phyloP scores from a whole-genome alignment of 2,888 invertebrate genomes.

The Cremastinae sp. region DNA sequence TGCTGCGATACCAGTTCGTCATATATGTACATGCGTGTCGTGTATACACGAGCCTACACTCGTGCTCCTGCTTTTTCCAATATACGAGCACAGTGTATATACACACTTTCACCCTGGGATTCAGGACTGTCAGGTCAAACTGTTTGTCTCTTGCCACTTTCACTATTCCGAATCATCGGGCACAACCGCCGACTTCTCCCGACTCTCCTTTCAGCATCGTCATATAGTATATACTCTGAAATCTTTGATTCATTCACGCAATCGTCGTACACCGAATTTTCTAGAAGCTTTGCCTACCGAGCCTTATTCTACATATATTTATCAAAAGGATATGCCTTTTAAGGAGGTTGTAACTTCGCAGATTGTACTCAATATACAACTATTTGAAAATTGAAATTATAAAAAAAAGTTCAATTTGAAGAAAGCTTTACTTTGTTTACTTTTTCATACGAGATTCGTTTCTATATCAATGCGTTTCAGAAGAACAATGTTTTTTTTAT shows the following conservation, averaged over 20 bases:
- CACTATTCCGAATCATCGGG: constrained; percentile 73
- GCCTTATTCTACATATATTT: no score
- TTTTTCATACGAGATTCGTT: no score
- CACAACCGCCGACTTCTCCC: constrained; percentile 22
- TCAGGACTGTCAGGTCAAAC: constrained; percentile 50
- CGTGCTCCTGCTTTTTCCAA: no score
- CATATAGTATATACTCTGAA: no score
- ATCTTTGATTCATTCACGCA: constrained; percentile 14
- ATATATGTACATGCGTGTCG: constrained; percentile 35
- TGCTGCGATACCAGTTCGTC: not conserved
- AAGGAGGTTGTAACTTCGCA: no score
- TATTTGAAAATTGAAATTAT: no score
- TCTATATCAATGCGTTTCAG: no score
- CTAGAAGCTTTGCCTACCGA: not conserved
- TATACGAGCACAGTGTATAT: constrained; percentile 50
- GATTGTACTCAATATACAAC: no score
- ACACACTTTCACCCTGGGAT: constrained; percentile 62
- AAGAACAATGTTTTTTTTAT: no score
- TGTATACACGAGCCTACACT: not conserved
- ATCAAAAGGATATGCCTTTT: no score
- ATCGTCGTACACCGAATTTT: not conserved
- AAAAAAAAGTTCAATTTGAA: no score
- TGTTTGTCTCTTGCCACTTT: constrained; percentile 71
- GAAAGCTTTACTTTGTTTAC: no score
- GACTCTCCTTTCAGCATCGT: constrained; percentile 47